Evolutionary conservation across 2,113 vertebrate genomes (phyloP).

Genomic region (Paedocypris sp.): DNA sequence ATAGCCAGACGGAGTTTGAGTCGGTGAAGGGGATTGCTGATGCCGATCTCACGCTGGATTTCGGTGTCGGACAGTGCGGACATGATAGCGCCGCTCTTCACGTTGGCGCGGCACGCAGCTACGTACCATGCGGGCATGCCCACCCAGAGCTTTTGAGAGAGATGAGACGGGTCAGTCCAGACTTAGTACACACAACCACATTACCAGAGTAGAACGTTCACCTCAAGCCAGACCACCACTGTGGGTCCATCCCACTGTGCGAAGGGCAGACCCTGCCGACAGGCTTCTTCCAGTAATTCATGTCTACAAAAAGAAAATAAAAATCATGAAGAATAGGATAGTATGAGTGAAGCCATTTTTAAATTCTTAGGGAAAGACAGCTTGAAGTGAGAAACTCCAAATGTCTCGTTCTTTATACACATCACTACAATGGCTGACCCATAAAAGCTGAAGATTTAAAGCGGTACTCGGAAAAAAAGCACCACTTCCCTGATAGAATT

Average conservation of each 20-base stretch:
- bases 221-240: conserved; percentile 95
- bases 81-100: conserved; percentile 97
- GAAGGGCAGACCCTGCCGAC: conserved; percentile 85
- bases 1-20: conserved; percentile 91
- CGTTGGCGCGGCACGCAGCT: conserved; percentile 90
- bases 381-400: too few relatives aligned
- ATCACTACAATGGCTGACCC: too few relatives aligned
- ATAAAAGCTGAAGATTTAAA: too few relatives aligned
- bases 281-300: conserved; percentile 90
- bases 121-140: conserved; percentile 99
- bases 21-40: conserved; percentile 91
- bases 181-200: too few relatives aligned
- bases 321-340: too few relatives aligned
- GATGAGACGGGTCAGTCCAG: too few relatives aligned
- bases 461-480: too few relatives aligned
- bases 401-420: too few relatives aligned
- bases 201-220: too few relatives aligned
- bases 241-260: conserved; percentile 97
- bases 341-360: too few relatives aligned
- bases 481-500: too few relatives aligned
- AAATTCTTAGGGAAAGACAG: too few relatives aligned
- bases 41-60: conserved; percentile 94
- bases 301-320: conserved; percentile 55
- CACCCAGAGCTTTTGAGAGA: conserved; percentile 79
- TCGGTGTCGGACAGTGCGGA: conserved; percentile 93